phyloP scores from a whole-genome alignment of 1,140 invertebrate species.

The Listronotus oregonensis region DNA sequence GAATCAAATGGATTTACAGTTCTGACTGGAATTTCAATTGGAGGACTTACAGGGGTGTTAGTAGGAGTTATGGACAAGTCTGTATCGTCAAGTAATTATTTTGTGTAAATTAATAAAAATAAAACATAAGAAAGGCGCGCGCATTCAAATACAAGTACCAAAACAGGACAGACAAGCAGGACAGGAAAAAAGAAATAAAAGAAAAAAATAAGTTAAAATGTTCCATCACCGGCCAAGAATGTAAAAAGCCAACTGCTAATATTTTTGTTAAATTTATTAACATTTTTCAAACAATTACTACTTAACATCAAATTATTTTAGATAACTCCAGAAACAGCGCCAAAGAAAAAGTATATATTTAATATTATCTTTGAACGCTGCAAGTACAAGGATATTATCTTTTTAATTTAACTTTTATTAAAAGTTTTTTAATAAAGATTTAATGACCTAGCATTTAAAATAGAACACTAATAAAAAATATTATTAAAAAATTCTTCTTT shows the following conservation, averaged over 20 bases:
- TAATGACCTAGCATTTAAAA: too few relatives aligned
- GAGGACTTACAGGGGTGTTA: slow-evolving; percentile 38
- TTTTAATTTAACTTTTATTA: too few relatives aligned
- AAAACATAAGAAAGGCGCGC: slow-evolving; percentile 13
- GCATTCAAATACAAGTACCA: slow-evolving; percentile 23
- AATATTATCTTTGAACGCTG: too few relatives aligned
- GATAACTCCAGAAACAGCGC: too few relatives aligned
- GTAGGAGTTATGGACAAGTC: slow-evolving; percentile 45
- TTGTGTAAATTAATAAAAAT: slow-evolving; percentile 32
- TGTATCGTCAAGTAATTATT: slow-evolving; percentile 41
- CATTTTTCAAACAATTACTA: too few relatives aligned
- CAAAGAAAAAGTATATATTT: too few relatives aligned
- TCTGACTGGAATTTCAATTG: slow-evolving; percentile 37
- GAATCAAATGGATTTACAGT: slow-evolving; percentile 28
- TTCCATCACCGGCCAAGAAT: slow-evolving; percentile 35
- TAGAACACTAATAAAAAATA: too few relatives aligned
- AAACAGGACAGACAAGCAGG: slow-evolving; percentile 38
- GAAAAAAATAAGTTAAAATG: slow-evolving; percentile 40
- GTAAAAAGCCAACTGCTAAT: not conserved
- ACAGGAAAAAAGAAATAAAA: slow-evolving; percentile 45
- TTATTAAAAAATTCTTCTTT: too few relatives aligned
- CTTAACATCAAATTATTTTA: too few relatives aligned
- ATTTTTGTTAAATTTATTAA: slow-evolving; percentile 1
- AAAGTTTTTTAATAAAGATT: too few relatives aligned
- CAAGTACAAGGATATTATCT: too few relatives aligned